Base-by-base conservation (phyloP, 2,113 vertebrate species). In the Phyllopteryx taeniolatus region DNA sequence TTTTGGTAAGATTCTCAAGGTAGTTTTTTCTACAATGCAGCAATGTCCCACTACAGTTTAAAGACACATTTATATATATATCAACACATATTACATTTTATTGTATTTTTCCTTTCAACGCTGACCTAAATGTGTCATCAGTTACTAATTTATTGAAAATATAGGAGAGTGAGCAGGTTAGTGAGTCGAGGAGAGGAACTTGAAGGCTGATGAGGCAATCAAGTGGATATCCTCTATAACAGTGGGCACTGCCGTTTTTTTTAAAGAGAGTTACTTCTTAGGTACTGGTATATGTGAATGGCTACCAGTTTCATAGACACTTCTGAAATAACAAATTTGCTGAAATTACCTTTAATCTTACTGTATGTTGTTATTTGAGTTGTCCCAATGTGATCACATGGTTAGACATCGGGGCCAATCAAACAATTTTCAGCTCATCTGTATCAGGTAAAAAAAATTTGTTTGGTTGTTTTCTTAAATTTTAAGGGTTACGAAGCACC, bases 181-280 rank as follows among this genome's bases (percentile, higher is more conserved):
- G 57, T 53, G 69, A 85, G 75, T 70, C 73, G 70, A 82, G 74
- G 74, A 76, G 78, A 85, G 85, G 82, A 80, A 82, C 83, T 85
- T 80, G 78, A 88, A 89, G 85, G 77, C 85, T 85, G 86, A 90
- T 88, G 83, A 88, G 81, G 71, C 85, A 77, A 51, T 90, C 81
- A 84, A 84, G 90, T 84, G 85, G 44, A 87, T 42, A 79, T 90
- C 88, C 87, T 86, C 67, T 71, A 12, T 51, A 86, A 77, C 86
- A 85, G 59, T 14, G 14, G 59, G 33, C 59, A 35, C 59, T 27
- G 33, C 15, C 59, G 14, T 60, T 60, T 60, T 39, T 39, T 43
- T 20, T 4, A 43, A 64, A 43, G 10, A 20, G 17, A 64, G 59
- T 31, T 35, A 17, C 31, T 60, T 35, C 27, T 60, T 31, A 27